Evolutionary conservation across 2,888 invertebrate species (phyloP).

Genomic region (Tetanocera ferruginea): DNA sequence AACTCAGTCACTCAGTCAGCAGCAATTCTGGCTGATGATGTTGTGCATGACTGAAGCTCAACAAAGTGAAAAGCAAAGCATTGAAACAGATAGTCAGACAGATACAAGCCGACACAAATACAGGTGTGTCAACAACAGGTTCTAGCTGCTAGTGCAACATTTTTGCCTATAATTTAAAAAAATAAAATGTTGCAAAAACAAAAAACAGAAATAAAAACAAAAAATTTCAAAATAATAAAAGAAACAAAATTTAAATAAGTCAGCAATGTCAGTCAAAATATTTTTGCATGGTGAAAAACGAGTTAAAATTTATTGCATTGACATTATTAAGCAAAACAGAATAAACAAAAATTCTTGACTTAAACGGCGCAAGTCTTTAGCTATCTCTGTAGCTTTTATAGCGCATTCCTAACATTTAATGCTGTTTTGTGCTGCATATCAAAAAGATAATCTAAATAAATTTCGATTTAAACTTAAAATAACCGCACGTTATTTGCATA

Average conservation of each 20-base stretch:
- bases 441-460: neutral
- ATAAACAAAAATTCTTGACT: neutral
- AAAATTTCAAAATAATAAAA: neutral
- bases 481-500: neutral
- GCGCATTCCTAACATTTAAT: neutral
- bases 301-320: neutral
- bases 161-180: neutral
- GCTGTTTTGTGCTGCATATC: neutral
- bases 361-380: neutral
- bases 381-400: neutral
- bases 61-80: slow-evolving; percentile 14
- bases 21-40: neutral
- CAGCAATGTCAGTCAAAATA: no score
- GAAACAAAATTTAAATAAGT: neutral
- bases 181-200: neutral
- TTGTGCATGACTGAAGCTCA: slow-evolving; percentile 19
- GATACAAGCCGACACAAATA: neutral
- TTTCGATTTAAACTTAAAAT: neutral
- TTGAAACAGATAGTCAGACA: neutral
- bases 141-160: neutral
- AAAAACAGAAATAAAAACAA: neutral
- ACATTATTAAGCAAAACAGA: neutral
- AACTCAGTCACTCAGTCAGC: slow-evolving; percentile 12
- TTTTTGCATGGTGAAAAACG: neutral
- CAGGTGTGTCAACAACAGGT: slow-evolving; percentile 14